Evolutionary conservation across 2,888 invertebrate species (phyloP).

Genomic region (Oscheius onirici): DNA sequence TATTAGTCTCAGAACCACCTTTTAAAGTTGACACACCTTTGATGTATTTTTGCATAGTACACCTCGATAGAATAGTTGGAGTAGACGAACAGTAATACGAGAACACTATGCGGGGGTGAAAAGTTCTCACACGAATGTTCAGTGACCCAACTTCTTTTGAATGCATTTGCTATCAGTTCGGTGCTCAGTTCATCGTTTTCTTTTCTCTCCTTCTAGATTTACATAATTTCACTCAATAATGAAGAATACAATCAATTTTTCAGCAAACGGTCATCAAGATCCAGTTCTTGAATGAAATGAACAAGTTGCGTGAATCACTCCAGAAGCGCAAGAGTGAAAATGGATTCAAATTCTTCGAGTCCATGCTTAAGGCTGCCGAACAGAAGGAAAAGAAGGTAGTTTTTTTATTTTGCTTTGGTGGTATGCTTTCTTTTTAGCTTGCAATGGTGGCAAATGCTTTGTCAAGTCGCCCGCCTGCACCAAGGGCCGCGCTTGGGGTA

Average conservation of each 20-base stretch:
- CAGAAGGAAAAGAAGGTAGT: constrained; percentile 45
- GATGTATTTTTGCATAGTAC: too few relatives aligned
- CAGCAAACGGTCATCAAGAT: constrained; percentile 55
- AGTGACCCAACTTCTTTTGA: not conserved
- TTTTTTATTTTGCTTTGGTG: too few relatives aligned
- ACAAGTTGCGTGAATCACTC: constrained; percentile 42
- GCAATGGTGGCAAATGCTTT: constrained; percentile 14
- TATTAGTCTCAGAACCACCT: not conserved
- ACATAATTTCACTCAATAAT: not conserved
- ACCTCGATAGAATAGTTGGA: too few relatives aligned
- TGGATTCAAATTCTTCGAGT: constrained; percentile 53
- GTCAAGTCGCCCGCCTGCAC: not conserved
- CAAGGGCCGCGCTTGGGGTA: constrained; percentile 3
- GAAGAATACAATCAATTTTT: constrained; percentile 19
- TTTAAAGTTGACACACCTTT: too few relatives aligned
- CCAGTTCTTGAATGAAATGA: constrained; percentile 54
- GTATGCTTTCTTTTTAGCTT: not conserved
- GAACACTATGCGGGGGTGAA: not conserved
- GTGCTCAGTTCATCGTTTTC: not conserved
- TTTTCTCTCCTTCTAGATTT: not conserved
- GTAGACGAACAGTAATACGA: not conserved
- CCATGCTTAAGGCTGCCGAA: constrained; percentile 49
- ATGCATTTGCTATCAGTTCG: constrained; percentile 26
- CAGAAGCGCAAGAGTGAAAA: constrained; percentile 45
- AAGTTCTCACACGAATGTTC: not conserved